Percentiles rank a stretch among this genome's conserved stretches.
phyloP scores from a whole-genome alignment of 1,140 invertebrate genomes.

The Agraylea sexmaculata region DNA sequence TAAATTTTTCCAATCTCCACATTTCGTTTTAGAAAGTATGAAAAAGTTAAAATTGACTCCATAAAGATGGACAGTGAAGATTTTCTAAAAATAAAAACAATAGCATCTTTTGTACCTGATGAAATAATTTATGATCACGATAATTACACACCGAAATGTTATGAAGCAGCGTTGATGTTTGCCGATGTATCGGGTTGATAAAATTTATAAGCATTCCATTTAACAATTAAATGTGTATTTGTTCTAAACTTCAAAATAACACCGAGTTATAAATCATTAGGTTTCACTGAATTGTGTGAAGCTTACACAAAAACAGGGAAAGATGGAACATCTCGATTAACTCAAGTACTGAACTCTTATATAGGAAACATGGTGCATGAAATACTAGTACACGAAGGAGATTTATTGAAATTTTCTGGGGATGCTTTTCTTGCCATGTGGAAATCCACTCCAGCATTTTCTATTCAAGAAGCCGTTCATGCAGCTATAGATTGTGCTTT shows the following conservation, averaged over 20 bases:
- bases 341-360: constrained; percentile 50
- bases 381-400: constrained; percentile 48
- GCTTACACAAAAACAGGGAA: constrained; percentile 45
- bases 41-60: no score
- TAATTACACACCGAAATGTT: constrained; percentile 38
- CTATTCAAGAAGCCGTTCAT: constrained; percentile 45
- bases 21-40: no score
- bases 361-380: constrained; percentile 55
- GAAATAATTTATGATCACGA: constrained; percentile 46
- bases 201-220: constrained; percentile 1
- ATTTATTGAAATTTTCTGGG: constrained; percentile 55
- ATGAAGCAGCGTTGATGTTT: constrained; percentile 46
- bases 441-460: constrained; percentile 37
- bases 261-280: constrained; percentile 23
- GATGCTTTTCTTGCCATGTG: constrained; percentile 53
- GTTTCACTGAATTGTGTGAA: constrained; percentile 51
- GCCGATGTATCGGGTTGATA: constrained; percentile 44
- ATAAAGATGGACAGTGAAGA: no score
- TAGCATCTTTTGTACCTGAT: constrained; percentile 50
- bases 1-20: no score
- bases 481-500: constrained; percentile 49
- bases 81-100: constrained; percentile 42
- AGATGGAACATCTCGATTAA: constrained; percentile 49
- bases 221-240: constrained; percentile 1
- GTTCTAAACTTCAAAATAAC: neutral